These are phyloP conservation scores for Atta cephalotes DNA, from an alignment of 1,140 invertebrate species.

Conservation along the genomic window DNA sequence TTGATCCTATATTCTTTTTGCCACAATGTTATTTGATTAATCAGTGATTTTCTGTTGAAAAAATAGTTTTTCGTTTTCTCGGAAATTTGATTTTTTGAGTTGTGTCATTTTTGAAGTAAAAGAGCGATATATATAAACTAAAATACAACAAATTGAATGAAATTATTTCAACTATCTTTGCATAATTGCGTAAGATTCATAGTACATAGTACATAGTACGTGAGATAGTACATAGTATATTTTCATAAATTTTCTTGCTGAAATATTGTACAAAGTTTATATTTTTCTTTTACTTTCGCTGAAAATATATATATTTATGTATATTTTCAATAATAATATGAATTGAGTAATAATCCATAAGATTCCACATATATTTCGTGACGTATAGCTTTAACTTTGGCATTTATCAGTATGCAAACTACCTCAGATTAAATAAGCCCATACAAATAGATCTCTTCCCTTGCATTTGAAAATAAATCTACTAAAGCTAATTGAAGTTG, in stretches of 20 bases:
- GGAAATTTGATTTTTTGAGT: no score
- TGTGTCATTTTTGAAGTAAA: no score
- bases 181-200: background rate
- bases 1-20: no score
- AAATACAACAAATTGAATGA: background rate
- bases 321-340: background rate
- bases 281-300: background rate
- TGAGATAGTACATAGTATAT: no score
- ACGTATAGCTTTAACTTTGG: constrained; percentile 17
- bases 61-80: no score
- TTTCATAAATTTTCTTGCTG: background rate
- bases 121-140: background rate
- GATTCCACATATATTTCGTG: background rate
- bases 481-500: background rate
- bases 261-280: background rate
- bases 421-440: background rate
- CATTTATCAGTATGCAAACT: constrained; percentile 47
- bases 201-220: no score
- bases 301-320: background rate
- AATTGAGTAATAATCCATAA: background rate
- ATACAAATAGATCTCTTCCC: background rate
- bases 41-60: no score
- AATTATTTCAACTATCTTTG: background rate
- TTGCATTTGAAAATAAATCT: background rate
- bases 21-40: no score